Percentiles rank a stretch among this genome's conserved stretches.
phyloP scores from a whole-genome alignment of 1,140 invertebrate species.

The Nixonia krombeini region DNA sequence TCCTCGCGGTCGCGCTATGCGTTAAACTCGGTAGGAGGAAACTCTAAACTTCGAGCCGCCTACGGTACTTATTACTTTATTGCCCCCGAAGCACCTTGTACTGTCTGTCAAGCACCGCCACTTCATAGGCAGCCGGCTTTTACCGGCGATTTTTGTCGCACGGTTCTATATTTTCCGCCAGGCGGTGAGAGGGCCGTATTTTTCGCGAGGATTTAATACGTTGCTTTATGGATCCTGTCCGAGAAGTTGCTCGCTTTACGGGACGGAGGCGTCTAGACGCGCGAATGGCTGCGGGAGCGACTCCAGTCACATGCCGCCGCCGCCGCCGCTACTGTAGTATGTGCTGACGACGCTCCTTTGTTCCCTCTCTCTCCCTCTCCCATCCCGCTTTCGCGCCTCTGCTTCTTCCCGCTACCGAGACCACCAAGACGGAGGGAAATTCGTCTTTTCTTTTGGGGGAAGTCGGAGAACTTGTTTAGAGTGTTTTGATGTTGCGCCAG shows the following conservation, averaged over 20 bases:
- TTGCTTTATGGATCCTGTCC: conserved; percentile 40
- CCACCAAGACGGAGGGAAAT: conserved; percentile 31
- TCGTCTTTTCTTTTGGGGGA: conserved; percentile 1
- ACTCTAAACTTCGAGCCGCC: conserved; percentile 35
- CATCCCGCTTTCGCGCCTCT: conserved; percentile 7
- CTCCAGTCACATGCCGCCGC: conserved; percentile 26
- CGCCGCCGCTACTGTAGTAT: too few relatives aligned
- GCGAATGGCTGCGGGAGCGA: conserved; percentile 23
- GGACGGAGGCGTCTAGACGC: conserved; percentile 36
- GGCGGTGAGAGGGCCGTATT: conserved; percentile 22
- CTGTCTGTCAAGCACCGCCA: conserved; percentile 47
- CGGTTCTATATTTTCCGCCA: conserved; percentile 34
- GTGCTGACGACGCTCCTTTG: conserved; percentile 22
- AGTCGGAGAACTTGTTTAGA: conserved; percentile 9
- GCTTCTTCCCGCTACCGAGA: conserved; percentile 13
- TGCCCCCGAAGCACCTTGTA: conserved; percentile 48
- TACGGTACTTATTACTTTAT: conserved; percentile 46
- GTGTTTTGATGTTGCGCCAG: conserved; percentile 8
- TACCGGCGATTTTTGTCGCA: conserved; percentile 31
- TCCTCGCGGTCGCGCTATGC: conserved; percentile 16
- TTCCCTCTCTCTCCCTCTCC: conserved; percentile 33
- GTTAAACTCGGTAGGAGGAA: conserved; percentile 17
- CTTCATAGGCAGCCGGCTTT: conserved; percentile 42
- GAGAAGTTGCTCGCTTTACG: conserved; percentile 32
- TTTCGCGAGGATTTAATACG: conserved; percentile 39